A percentile compares a stretch with the other conserved stretches of the same genome.
phyloP scores from a whole-genome alignment of 2,113 vertebrate species.

The Semicossyphus pulcher region DNA sequence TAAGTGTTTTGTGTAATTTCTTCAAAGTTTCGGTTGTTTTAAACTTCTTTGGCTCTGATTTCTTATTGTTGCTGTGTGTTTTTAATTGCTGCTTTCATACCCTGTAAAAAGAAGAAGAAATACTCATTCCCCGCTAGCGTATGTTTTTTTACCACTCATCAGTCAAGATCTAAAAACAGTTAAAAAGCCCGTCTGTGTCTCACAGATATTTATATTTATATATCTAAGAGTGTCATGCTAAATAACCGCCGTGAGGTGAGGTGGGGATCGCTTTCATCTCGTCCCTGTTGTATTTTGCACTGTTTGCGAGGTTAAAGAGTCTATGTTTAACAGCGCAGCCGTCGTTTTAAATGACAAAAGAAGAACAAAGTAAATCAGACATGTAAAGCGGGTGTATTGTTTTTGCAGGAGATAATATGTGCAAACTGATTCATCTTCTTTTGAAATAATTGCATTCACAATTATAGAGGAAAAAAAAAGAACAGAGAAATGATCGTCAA shows the following conservation, averaged over 20 bases:
- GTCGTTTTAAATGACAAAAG: conserved; percentile 44
- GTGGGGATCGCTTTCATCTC: conserved; percentile 45
- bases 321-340: conserved; percentile 36
- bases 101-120: neutral
- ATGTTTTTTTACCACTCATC: conserved; percentile 8
- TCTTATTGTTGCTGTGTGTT: neutral
- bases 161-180: neutral
- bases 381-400: conserved; percentile 37
- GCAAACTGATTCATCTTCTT: conserved; percentile 52
- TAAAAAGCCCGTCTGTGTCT: conserved; percentile 3
- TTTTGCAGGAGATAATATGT: conserved; percentile 52
- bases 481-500: conserved; percentile 31
- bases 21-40: neutral
- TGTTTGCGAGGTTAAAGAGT: conserved; percentile 36
- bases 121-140: neutral
- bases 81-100: neutral
- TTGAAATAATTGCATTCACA: conserved; percentile 62
- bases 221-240: conserved; percentile 33
- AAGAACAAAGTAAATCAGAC: conserved; percentile 60
- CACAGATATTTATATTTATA: conserved; percentile 7
- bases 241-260: conserved; percentile 16
- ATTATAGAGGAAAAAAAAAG: conserved; percentile 47
- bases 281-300: conserved; percentile 41
- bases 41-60: neutral
- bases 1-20: neutral